These are phyloP conservation scores for Agriopis aurantiaria DNA, from an alignment of 2,888 invertebrate genomes.

Conservation along the genomic window DNA sequence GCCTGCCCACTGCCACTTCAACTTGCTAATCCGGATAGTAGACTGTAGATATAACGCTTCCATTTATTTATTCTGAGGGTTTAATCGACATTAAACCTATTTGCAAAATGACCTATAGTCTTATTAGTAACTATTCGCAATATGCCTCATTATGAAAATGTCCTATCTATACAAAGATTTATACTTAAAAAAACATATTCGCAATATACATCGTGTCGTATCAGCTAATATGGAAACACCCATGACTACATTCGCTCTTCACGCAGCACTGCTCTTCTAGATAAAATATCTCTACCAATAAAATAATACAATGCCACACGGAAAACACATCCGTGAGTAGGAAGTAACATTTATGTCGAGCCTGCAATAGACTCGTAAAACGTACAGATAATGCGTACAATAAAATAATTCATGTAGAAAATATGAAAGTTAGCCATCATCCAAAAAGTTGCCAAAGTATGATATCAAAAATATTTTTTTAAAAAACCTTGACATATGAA, in stretches of 20 bases:
- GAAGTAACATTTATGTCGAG: conserved; percentile 21
- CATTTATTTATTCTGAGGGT: no score
- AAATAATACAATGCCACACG: conserved; percentile 32
- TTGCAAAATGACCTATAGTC: no score
- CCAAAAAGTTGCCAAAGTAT: neutral
- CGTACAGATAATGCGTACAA: conserved; percentile 9
- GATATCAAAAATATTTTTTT: neutral
- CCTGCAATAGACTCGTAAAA: conserved; percentile 22
- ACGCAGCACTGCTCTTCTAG: conserved; percentile 59
- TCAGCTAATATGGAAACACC: neutral
- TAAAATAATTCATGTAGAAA: conserved; percentile 12
- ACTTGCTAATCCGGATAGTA: no score
- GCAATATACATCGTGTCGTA: neutral
- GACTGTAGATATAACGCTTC: no score
- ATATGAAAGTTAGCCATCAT: neutral
- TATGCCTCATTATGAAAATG: no score
- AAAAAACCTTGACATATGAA: no score
- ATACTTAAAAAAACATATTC: neutral
- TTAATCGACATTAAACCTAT: no score
- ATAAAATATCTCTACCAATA: conserved; percentile 53
- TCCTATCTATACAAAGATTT: no score
- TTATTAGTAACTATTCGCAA: no score
- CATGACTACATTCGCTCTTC: conserved; percentile 56
- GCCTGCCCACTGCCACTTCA: no score
- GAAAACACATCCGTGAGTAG: conserved; percentile 23